Conservation (phyloP, 2,888 invertebrate species). For the Pinctada fucata region DNA sequence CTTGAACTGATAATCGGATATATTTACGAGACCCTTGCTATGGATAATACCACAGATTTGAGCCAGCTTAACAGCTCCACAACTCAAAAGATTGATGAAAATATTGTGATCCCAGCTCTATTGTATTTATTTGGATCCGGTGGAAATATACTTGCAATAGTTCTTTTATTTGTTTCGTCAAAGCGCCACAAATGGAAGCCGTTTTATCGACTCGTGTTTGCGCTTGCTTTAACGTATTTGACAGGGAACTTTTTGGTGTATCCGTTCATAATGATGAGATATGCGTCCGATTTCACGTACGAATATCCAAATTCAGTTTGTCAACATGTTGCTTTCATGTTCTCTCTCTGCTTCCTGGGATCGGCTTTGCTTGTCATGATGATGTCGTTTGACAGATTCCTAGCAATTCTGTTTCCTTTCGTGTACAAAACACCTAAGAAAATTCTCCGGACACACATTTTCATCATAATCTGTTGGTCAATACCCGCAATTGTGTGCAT, state of each 20-base stretch:
- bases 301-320: constrained; percentile 8
- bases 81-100: too few species aligned
- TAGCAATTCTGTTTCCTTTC: constrained; percentile 20
- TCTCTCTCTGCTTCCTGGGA: background rate
- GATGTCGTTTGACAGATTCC: constrained; percentile 18
- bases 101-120: background rate
- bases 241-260: constrained; percentile 13
- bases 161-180: background rate
- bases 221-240: constrained; percentile 19
- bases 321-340: constrained; percentile 14
- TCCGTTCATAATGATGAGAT: constrained; percentile 4
- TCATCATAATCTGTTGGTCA: constrained; percentile 1
- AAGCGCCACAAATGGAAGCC: constrained; percentile 26
- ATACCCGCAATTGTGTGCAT: background rate
- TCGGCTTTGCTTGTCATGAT: constrained; percentile 21
- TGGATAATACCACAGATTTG: too few species aligned
- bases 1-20: too few species aligned
- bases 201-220: constrained; percentile 17
- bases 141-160: constrained; percentile 19
- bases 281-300: constrained; percentile 15
- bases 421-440: constrained; percentile 9
- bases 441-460: constrained; percentile 4
- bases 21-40: too few species aligned
- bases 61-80: too few species aligned
- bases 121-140: constrained; percentile 13